Base-by-base conservation (phyloP, 2,797 vertebrate genomes). In the Dromococcyx pavoninus region DNA sequence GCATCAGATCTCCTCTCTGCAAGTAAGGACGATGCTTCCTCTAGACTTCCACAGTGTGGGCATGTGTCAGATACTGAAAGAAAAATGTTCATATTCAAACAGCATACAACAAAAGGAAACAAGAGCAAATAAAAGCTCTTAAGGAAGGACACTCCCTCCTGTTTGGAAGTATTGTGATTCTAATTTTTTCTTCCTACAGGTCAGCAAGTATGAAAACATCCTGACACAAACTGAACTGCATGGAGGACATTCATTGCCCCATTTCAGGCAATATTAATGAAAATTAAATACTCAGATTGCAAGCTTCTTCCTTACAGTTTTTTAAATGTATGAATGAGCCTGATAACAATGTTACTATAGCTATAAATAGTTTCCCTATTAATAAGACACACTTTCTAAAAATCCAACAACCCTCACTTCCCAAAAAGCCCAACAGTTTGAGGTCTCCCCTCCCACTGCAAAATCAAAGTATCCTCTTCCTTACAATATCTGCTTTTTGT, bases 31-130 rank as follows among this genome's bases (percentile, higher is more conserved):
- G 24, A 7, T 1, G 11, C 39, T 87, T 82, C 74, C 77, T 70
- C 58, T n/a, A 15, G 51, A 60, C 35, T 69, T 86, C 58, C 2
- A 1, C 33, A 28, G 13, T 7, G 7, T 1, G 1, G 8, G 30
- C 27, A 7, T 5, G 3, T 23, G 16, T 28, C 0, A 1, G 37
- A n/a, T 16, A 30, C 19, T n/a, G 22, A 22, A 37, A 75, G 8
- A 50, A 69, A 84, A 85, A 22, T 17, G 33, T 39, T 35, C 13
- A 2, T 32, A 18, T 9, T 56, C 70, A 35, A 79, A 48, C 1
- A 67, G n/a, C 28, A 21, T 32, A 30, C 60, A 44, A 22, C 17
- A 53, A 35, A 85, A 82, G 48, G 43, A 94, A 81, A 39, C 23
- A 28, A n/a, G 48, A 83, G 43, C 1, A 4, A 80, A 69, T 30